Evolutionary conservation across 2,113 vertebrate genomes (phyloP).

Genomic region (Stictonetta naevosa): DNA sequence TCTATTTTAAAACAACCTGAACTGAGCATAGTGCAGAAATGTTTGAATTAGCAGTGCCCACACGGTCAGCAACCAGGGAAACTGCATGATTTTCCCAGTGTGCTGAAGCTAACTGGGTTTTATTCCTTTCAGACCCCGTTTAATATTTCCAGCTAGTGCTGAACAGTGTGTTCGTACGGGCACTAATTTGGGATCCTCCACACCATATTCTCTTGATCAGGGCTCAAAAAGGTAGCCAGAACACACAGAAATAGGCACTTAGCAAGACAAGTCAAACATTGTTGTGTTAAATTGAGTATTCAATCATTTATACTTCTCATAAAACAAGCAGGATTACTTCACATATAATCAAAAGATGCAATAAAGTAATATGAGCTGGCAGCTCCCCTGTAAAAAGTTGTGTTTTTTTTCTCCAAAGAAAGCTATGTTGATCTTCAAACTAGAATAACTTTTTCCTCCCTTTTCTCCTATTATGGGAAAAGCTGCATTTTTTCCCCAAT

Average conservation of each 20-base stretch:
- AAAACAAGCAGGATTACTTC: background rate
- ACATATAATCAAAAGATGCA: background rate
- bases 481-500: background rate
- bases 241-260: background rate
- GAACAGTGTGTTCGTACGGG: rapidly evolving
- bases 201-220: background rate
- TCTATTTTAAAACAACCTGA: background rate
- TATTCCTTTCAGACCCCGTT: background rate
- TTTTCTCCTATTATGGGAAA: background rate
- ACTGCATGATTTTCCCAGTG: background rate
- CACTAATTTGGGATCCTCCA: background rate
- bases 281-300: background rate
- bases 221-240: background rate
- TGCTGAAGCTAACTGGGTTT: rapidly evolving
- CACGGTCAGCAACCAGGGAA: background rate
- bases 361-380: background rate
- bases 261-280: rapidly evolving
- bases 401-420: background rate
- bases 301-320: slow-evolving; percentile 5
- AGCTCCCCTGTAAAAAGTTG: background rate
- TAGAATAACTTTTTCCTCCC: background rate
- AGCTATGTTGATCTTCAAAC: background rate
- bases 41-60: background rate
- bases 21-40: background rate
- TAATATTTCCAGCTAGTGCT: background rate